Percentiles rank a stretch among this genome's conserved stretches.
Evolutionary conservation across 1,140 invertebrate species (phyloP).

Genomic region (Solenopsis invicta): DNA sequence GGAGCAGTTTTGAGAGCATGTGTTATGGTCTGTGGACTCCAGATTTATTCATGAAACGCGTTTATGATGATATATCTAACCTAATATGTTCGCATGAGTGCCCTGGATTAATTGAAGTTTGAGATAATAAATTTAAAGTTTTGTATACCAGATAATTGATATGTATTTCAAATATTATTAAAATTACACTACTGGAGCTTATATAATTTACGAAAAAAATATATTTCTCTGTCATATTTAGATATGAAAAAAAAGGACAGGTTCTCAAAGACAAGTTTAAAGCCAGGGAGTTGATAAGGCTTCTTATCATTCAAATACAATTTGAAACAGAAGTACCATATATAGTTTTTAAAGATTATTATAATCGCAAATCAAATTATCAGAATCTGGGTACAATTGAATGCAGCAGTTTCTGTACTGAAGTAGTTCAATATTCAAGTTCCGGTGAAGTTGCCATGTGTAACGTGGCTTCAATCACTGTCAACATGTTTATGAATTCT

Average conservation of each 20-base stretch:
- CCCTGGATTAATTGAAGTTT: constrained; percentile 95
- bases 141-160: no score
- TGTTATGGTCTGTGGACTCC: constrained; percentile 99
- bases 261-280: constrained; percentile 92
- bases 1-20: constrained; percentile 97
- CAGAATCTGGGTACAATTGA: no score
- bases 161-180: constrained; percentile 15
- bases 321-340: constrained; percentile 99
- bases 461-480: constrained; percentile 98
- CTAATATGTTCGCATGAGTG: constrained; percentile 98
- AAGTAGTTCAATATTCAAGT: constrained; percentile 97
- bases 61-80: constrained; percentile 95
- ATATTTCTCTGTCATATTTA: no score
- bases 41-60: constrained; percentile 99
- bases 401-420: constrained; percentile 99
- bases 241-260: no score
- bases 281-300: constrained; percentile 97
- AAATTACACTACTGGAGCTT: neutral
- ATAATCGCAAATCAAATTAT: constrained; percentile 99
- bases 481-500: constrained; percentile 97
- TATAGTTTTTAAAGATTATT: constrained; percentile 99
- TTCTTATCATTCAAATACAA: constrained; percentile 97
- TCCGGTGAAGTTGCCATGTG: constrained; percentile 98
- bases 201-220: no score
- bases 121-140: constrained; percentile 97